Base-by-base conservation (phyloP, 2,797 vertebrate species). In the Acipenser oxyrinchus region DNA sequence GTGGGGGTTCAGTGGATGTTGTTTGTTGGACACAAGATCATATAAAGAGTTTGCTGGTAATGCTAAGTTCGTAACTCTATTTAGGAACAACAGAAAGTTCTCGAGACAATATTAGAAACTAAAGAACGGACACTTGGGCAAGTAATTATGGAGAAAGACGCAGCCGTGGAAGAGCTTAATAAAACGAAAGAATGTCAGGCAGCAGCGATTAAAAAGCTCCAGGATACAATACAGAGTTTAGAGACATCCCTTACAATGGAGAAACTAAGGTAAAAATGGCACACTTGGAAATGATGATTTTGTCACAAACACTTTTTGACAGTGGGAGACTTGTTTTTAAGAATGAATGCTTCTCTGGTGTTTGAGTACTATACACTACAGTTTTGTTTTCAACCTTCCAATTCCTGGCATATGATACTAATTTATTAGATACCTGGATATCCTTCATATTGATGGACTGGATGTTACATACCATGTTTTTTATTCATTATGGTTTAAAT, bases 121-220 rank as follows among this genome's bases (percentile, higher is more conserved):
- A 81, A 73, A 70, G 73, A 84, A 78, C 78, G 82, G 73, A 81
- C 87, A 66, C 78, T 89, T 80, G 70, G 71, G 74, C 79, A 91
- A 63, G 77, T 85, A 48, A 86, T 89, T 65, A 75, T 74, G 79
- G 86, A 86, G 78, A 96, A 89, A 81, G 87, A 91, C 71, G 69
- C 73, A 49, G 84, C 80, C 64, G 60, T 89, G 69, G 83, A 91
- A 74, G 90, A 94, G 76, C 77, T 92, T 76, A 79, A 75, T 73
- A 84, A 78, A 81, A 62, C 79, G 57, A 88, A 86, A 81, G 70
- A 69, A 69, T 76, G 87, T 74, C 82, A 91, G 76, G 75, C 74
- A 72, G 81, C 86, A 61, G 64, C 81, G 68, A 71, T 88, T 80
- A 78, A 83, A 72, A 84, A 86, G 71, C 79, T 88, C 74, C 83